These are phyloP conservation scores for Forficula auricularia DNA, from an alignment of 1,140 invertebrate genomes.

Conservation along the genomic window DNA sequence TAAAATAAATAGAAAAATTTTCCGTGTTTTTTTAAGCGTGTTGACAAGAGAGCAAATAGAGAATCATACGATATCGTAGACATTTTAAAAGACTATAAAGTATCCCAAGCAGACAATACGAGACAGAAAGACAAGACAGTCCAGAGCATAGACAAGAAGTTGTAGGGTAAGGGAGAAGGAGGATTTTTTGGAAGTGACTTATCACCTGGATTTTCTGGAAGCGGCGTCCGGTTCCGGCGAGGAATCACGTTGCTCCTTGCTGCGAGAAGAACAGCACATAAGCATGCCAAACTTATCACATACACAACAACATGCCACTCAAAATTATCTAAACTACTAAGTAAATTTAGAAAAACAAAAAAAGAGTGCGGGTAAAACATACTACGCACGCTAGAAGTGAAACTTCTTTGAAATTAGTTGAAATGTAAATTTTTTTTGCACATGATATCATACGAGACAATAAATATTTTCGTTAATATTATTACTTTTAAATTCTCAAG, in stretches of 20 bases:
- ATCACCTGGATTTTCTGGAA: constrained; percentile 26
- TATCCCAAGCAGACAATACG: background rate
- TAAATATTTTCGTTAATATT: too few relatives aligned
- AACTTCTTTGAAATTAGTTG: too few relatives aligned
- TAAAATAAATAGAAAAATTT: too few relatives aligned
- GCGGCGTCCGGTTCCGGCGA: constrained; percentile 27
- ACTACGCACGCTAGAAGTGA: too few relatives aligned
- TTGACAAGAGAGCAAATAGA: constrained; percentile 8
- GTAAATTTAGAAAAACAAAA: constrained; percentile 6
- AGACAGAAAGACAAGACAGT: background rate
- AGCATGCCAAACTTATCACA: constrained; percentile 2
- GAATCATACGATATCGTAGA: background rate
- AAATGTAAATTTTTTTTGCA: too few relatives aligned
- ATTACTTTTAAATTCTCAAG: too few relatives aligned
- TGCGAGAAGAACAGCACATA: constrained; percentile 7
- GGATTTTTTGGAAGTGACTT: constrained; percentile 7
- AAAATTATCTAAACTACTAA: constrained; percentile 3
- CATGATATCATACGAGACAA: too few relatives aligned
- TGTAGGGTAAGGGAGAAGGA: constrained; percentile 3
- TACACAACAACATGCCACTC: background rate
- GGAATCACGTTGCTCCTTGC: constrained; percentile 20
- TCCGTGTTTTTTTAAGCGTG: too few relatives aligned
- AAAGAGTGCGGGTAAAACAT: background rate
- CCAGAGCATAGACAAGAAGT: background rate
- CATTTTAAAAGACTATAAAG: constrained; percentile 3